Evolutionary conservation across 2,888 invertebrate species (phyloP).

Genomic region (Eubasilissa splendida): DNA sequence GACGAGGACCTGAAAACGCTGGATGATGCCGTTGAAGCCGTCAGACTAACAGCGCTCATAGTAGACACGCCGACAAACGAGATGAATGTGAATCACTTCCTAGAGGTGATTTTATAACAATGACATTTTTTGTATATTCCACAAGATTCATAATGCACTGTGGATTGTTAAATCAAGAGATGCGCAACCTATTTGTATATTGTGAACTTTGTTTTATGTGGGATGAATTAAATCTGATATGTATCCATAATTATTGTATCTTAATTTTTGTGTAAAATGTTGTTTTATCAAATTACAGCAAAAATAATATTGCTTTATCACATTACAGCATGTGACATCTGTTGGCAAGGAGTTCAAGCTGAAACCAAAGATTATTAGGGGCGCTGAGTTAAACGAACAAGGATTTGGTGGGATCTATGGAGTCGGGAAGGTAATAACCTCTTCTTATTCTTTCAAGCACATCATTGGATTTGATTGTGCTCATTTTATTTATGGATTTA

Average conservation of each 20-base stretch:
- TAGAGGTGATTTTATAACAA: slow-evolving; percentile 72
- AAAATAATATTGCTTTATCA: background rate
- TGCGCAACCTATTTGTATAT: too few relatives aligned
- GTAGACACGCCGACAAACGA: slow-evolving; percentile 90
- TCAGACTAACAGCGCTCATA: slow-evolving; percentile 84
- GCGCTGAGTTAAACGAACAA: slow-evolving; percentile 80
- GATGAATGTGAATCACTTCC: slow-evolving; percentile 86
- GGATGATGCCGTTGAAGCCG: slow-evolving; percentile 74
- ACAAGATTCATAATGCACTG: too few relatives aligned
- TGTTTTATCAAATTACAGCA: background rate
- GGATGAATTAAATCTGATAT: too few relatives aligned
- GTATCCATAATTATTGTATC: background rate
- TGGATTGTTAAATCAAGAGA: too few relatives aligned
- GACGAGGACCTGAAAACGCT: slow-evolving; percentile 72
- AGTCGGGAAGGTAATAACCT: slow-evolving; percentile 81
- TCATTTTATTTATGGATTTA: too few relatives aligned
- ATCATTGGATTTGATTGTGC: too few relatives aligned
- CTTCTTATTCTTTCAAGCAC: too few relatives aligned
- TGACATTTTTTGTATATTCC: too few relatives aligned
- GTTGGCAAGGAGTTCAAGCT: slow-evolving; percentile 79
- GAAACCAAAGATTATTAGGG: slow-evolving; percentile 80
- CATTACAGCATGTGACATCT: slow-evolving; percentile 75
- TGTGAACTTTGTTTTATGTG: too few relatives aligned
- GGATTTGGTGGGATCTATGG: slow-evolving; percentile 93
- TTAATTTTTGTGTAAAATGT: background rate